Base-by-base conservation (phyloP, 2,888 invertebrate species). In the Lissonota sp. region DNA sequence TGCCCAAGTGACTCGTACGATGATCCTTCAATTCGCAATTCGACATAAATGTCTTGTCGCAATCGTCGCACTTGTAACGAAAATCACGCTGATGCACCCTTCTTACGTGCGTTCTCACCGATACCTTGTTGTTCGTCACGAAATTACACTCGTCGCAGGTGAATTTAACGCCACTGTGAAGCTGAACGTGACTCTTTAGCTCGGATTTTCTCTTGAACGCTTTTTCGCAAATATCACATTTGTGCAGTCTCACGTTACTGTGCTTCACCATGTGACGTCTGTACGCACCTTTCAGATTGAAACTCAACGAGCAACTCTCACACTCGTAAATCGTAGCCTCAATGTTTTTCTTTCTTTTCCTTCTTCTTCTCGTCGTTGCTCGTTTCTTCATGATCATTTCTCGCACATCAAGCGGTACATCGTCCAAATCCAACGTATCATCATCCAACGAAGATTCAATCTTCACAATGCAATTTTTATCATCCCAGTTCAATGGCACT, bases 191-290 rank as follows among this genome's bases (percentile, higher is more conserved):
- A 1, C 79, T 82, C 10, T 82, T 83, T 6, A 90, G 75, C 0
- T 84, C 79, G 6, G 75, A 77, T 49, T 89, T 86, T 40, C 86
- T 86, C 6, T 84, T 60, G 46, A 91, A 91, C 4, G 83, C 86
- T 49, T 86, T 91, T 1, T 86, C 84, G 46, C 91, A 91, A 0
- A 90, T 78, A 39, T 86, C 79, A 62, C 91, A 91, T 26, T 81
- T 80, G 73, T 89, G 89, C 0, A 89, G 87, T 73, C 88, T 89
- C 2, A 86, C 84, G 4, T 85, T 87, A 0, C 87, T 86, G 39
- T 91, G 90, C 0, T 87, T 89, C 2, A 85, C 83, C 46, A 74
- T 82, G 44, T 91, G 91, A 1, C 67, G 67, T 10, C 60, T 73
- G 67, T 73, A 73, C 4, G 44, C 55, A 14, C 67, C 62, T 5